Base-by-base conservation (phyloP, 1,140 invertebrate genomes). In the Arion vulgaris region DNA sequence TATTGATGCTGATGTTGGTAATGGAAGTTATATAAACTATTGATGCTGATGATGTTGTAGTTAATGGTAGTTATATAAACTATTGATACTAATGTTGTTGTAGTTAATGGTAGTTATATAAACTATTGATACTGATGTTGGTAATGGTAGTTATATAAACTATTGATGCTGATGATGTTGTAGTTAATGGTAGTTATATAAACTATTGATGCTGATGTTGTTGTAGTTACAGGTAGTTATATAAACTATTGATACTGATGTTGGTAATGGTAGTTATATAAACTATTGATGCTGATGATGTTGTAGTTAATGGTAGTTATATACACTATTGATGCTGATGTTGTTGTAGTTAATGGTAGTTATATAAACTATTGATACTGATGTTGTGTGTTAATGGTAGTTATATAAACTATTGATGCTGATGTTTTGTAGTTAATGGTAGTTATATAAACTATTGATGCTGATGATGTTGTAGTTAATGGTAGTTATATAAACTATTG, bases 1-100 rank as follows among this genome's bases (percentile, higher is more conserved):
- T 45, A 7, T 1, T 57, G 51, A 4, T 17, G 17, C 26, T 45
- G 2, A 9, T 41, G 9, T 39, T 57, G 75, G 23, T 77, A 1
- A 32, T 77, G 11, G 32, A 7, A 32, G 76, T 66, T 0, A 80
- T 80, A 9, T 66, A 80, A 39, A 71, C 39, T 66, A 80, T 80
- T 39, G 34, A 32, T 23, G 66, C 5, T 38, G 36, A 69, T 17
- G 17, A 7, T 45, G 2, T 41, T 41, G 9, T 39, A 77, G 75
- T 1, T 77, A 1, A 32, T 77, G 11, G 32, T 1, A 32, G 76
- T 66, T 0, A 80, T 80, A 9, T 66, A 80, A 39, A 71, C 39
- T 66, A 80, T 80, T n/a, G n/a, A 7, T 45, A 7, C 7, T 57
- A 23, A 4, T 17, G 17, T 32, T 45, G 2, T 41, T 41, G 9